Percentiles rank a stretch among this genome's conserved stretches.
phyloP scores from a whole-genome alignment of 2,797 vertebrate genomes.

The Vipera latastei region DNA sequence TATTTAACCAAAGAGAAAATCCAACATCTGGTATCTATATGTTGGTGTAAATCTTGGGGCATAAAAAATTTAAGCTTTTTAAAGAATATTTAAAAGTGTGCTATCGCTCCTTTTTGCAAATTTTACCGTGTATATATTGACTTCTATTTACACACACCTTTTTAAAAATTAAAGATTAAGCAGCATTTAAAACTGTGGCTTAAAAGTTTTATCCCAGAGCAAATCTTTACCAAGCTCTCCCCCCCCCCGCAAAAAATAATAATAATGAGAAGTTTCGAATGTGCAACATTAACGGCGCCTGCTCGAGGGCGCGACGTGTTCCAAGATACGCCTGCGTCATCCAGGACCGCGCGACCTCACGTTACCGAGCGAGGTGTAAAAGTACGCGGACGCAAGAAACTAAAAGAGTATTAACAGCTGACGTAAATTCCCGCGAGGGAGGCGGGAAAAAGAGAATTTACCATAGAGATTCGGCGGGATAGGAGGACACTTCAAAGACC shows the following conservation, averaged over 20 bases:
- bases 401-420: too few species aligned
- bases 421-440: too few species aligned
- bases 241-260: too few species aligned
- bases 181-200: background rate
- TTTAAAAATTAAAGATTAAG: background rate
- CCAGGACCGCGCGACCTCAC: background rate
- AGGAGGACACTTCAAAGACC: background rate
- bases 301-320: background rate
- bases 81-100: background rate
- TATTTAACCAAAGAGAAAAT: background rate
- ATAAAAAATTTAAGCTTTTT: background rate
- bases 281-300: background rate
- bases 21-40: background rate
- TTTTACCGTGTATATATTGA: background rate
- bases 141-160: background rate
- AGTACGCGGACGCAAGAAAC: too few species aligned
- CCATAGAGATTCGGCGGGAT: background rate
- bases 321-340: background rate
- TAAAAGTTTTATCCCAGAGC: background rate
- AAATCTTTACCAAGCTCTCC: background rate
- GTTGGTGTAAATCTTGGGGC: background rate
- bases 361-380: background rate
- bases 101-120: constrained; percentile 5
- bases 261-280: background rate
- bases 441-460: background rate